Base-by-base conservation (phyloP, 2,113 vertebrate genomes). In the Salvelinus sp. region DNA sequence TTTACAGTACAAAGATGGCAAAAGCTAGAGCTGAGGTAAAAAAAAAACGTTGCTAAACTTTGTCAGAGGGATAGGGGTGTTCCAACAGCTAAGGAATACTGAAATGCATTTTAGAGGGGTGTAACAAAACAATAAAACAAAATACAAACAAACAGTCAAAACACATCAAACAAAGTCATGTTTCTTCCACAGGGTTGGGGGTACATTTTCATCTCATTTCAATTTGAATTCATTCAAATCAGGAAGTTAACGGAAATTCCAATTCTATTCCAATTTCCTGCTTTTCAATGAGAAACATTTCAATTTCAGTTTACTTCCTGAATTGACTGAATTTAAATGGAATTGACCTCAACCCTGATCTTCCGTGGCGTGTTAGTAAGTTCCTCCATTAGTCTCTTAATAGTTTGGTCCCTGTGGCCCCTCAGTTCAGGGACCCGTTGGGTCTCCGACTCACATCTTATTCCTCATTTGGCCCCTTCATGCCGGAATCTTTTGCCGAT, bases 381-480 rank as follows among this genome's bases (percentile, higher is more conserved):
- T 80, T 44, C 63, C 67, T 82, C 88, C 78, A 76, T 70, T 72
- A 81, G 78, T 82, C 77, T 85, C 72, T 89, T 76, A 54, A 16
- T 5, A 22, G 23, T 71, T 82, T 4, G 16, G 50, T 64, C 71
- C 74, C 60, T 66, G 78, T 71, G 57, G 50, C 66, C 27, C 57
- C 54, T 80, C 74, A 48, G 79, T 81, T 60, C 9, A 1, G 0
- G 23, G 38, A 12, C 5, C 16, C 1, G 30, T 68, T 76, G 33
- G 27, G 38, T 44, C 23, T 22, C 58, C 6, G 16, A 22, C 62
- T 22, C 58, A 13, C 22, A 54, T 76, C 2, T 1, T 16, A 60
- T 18, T 69, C 22, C 25, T 62, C 83, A 6, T 30, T 85, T 65
- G 96, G 94, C 60, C 93, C 93, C 84, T 94, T 98, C 90, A 95